Evolutionary conservation across 1,140 invertebrate genomes (phyloP), one percentile per base, ranked within the genome.

Genomic region (Drosophila guanche): DNA sequence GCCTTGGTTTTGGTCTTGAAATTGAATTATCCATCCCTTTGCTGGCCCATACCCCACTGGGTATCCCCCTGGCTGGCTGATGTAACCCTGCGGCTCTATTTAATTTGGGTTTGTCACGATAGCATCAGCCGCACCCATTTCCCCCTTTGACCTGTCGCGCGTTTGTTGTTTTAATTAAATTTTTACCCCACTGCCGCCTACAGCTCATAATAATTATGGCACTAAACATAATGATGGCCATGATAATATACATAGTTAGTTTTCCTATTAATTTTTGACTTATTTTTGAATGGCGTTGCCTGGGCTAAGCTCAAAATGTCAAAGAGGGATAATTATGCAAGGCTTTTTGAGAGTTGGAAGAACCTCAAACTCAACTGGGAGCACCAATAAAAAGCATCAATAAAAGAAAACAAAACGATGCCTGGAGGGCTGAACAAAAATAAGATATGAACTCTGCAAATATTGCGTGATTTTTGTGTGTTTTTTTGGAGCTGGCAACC

Each of bases 51-150:
- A 23, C 5, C 8, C 33, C 33, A 43, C 12, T 20, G 33, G 29
- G n/a, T 33, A 56, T 43, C 29, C 40, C 25, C 5, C 54, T 71
- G 55, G 27, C 41, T 51, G 61, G 56, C 62, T 85, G 81, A 85
- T 85, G 81, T 85, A 85, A 85, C 63, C 81, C 69, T 60, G 58
- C 46, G 33, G 61, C n/a, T 70, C 53, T 54, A 58, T 75, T 89
- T 88, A 79, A 89, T 88, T 88, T 88, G 79, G 75, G 79, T 67
- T 88, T 88, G 83, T 88, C 83, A 88, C 83, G 83, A 83, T 83
- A 89, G 58, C 63, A 88, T 89, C 75, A 50, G 46, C 59, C 72
- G 79, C 37, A 59, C 46, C 51, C 77, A 65, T 72, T 67, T 74
- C 14, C 23, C 46, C 20, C 52, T 60, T 76, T 75, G 60, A 58